A percentile compares a stretch with the other conserved stretches of the same genome.
These are phyloP conservation scores for Sarotherodon lohbergeri DNA, from an alignment of 2,113 vertebrate species.

Conservation along the genomic window DNA sequence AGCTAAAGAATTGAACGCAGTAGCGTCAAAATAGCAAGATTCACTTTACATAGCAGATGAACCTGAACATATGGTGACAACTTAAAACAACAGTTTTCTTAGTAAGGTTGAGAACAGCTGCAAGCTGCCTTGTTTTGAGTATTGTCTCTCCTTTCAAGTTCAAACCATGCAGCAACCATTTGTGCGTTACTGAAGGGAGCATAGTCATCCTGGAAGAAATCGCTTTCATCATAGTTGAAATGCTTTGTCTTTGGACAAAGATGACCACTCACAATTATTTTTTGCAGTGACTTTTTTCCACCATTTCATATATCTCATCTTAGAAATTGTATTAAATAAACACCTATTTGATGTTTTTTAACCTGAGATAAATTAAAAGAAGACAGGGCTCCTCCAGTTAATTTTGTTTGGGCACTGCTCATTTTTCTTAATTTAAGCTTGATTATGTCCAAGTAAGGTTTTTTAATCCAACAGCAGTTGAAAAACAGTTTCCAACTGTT, in stretches of 20 bases:
- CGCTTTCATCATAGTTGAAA: not conserved
- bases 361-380: not conserved
- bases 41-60: not conserved
- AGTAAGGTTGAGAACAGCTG: not conserved
- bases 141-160: not conserved
- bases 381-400: not conserved
- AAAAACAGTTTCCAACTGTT: not conserved
- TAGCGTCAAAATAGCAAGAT: not conserved
- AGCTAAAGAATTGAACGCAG: not conserved
- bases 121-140: not conserved
- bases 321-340: not conserved
- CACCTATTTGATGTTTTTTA: not conserved
- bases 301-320: not conserved
- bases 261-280: not conserved
- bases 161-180: not conserved
- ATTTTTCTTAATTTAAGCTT: not conserved
- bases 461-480: accelerated
- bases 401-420: not conserved
- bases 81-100: not conserved
- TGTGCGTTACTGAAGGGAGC: not conserved
- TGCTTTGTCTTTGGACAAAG: not conserved
- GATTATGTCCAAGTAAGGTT: not conserved
- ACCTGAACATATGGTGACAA: not conserved
- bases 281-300: not conserved
- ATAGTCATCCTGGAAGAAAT: not conserved